phyloP scores from a whole-genome alignment of 23 tunicate genomes.

The Oikopleura vanhoeffeni region DNA sequence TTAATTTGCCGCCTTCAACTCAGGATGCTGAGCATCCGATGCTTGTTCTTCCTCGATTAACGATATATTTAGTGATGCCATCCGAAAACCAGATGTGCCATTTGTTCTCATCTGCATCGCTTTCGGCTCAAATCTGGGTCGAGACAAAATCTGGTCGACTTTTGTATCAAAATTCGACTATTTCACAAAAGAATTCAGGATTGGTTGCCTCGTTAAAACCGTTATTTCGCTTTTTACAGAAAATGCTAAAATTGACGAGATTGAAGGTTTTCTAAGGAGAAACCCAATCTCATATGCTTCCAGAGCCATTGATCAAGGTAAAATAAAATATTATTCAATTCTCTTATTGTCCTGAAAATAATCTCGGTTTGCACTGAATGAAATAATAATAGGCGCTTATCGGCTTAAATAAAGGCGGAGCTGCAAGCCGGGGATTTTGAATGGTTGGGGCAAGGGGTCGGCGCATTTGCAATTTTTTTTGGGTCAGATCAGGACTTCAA shows the following conservation, averaged over 20 bases:
- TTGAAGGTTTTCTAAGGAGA: slow-evolving; percentile 39
- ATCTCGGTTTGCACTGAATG: too few relatives aligned
- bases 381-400: too few relatives aligned
- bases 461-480: too few relatives aligned
- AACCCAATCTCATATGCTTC: slow-evolving; percentile 59
- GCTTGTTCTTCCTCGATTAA: too few relatives aligned
- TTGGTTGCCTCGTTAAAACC: neutral
- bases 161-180: slow-evolving; percentile 44
- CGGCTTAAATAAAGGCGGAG: too few relatives aligned
- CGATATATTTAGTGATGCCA: slow-evolving; percentile 40
- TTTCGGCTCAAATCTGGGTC: slow-evolving; percentile 22
- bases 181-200: slow-evolving; percentile 29
- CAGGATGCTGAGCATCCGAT: too few relatives aligned
- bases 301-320: slow-evolving; percentile 54
- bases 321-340: too few relatives aligned
- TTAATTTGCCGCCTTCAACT: too few relatives aligned
- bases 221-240: neutral
- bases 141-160: slow-evolving; percentile 63
- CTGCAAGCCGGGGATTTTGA: too few relatives aligned
- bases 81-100: slow-evolving; percentile 47
- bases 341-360: too few relatives aligned
- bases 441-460: too few relatives aligned
- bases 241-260: neutral
- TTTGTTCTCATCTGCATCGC: slow-evolving; percentile 50
- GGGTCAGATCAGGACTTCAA: too few relatives aligned